Evolutionary conservation across 2,113 vertebrate genomes (phyloP), one percentile per base, ranked within the genome.

Genomic region (Lipophrys pholis): DNA sequence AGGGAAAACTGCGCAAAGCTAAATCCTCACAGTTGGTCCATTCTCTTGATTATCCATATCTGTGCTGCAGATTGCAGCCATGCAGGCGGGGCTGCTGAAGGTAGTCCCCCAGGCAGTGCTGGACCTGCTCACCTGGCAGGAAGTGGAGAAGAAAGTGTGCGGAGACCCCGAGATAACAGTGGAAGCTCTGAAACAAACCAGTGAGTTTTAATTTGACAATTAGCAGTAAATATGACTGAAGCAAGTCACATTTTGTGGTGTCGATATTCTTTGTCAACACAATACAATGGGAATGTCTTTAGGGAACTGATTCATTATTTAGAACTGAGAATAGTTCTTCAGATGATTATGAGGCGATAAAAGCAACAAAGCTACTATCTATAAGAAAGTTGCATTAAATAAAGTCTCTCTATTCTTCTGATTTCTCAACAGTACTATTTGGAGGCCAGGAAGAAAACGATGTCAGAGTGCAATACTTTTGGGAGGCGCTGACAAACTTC

Each of bases 91-190:
- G 46, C 93, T 99, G 78, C 90, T 99, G 76, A 99, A 98, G 89
- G 97, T 99, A 61, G 95, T 99, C 11, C 97, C 97, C 2, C 97
- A 99, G 91, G 97, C 97, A 7, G 97, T 99, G 70, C 91, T 99
- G 74, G 97, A 99, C 86, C 93, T 99, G 58, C 94, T 99, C 48
- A 99, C 97, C 5, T 99, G 97, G 97, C 97, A 99, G 78, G 97
- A 99, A 61, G 92, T 97, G 76, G 97, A 99, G 81, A 99, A 98
- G 92, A 98, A 96, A 84, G 96, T 99, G 79, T 99, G 97, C 50
- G 97, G 97, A 68, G 97, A 99, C 84, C 97, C 97, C 0, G 97
- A 99, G 89, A 97, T 99, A 82, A 95, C 95, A 2, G 96, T 99
- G 89, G 97, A 98, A 46, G 97, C 97, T 58, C 90, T 99, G 21